phyloP scores from a whole-genome alignment of 1,140 invertebrate species.

The Euura lappo region DNA sequence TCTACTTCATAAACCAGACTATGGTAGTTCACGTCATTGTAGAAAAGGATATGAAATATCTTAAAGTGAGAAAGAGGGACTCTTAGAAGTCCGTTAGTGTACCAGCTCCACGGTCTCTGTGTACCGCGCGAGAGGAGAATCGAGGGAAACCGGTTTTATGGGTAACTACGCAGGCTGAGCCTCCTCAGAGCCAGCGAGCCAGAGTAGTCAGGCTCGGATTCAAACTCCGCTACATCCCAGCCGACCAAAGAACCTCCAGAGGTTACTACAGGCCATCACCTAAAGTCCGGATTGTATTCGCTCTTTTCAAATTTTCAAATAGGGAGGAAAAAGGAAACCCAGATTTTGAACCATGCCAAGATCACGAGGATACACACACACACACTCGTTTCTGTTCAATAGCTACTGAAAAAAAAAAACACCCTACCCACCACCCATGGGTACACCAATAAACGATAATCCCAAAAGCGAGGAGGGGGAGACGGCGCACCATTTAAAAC shows the following conservation, averaged over 20 bases:
- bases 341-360: too few relatives aligned
- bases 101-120: neutral
- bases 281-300: neutral
- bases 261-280: constrained; percentile 6
- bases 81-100: constrained; percentile 4
- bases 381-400: too few relatives aligned
- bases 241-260: neutral
- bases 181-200: neutral
- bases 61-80: neutral
- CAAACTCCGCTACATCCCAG: neutral
- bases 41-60: neutral
- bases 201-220: neutral
- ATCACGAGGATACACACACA: too few relatives aligned
- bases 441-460: constrained; percentile 7
- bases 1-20: constrained; percentile 1
- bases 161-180: neutral
- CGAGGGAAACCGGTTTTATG: neutral
- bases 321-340: too few relatives aligned
- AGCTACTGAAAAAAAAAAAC: too few relatives aligned
- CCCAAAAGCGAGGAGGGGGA: neutral
- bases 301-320: too few relatives aligned
- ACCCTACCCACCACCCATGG: too few relatives aligned
- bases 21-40: neutral
- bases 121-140: too few relatives aligned
- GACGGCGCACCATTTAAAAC: neutral